Conservation (phyloP, 2,797 vertebrate species). For the Dicrostonyx torquatus region DNA sequence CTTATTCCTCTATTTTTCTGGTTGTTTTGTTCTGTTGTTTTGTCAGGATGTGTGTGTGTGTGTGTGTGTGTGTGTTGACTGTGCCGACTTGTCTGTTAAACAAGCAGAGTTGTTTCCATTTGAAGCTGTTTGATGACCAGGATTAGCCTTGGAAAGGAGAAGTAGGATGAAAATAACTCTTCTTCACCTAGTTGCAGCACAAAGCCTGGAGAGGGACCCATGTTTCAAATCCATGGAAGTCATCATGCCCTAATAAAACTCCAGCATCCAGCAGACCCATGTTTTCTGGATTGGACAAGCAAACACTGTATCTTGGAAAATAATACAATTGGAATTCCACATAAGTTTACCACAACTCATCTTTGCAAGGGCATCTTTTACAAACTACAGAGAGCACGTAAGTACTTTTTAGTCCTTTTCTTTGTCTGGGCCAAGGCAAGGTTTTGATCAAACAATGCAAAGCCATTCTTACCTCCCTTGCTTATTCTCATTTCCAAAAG, state of each 20-base stretch:
- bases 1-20: not conserved
- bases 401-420: not conserved
- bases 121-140: not conserved
- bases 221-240: not conserved
- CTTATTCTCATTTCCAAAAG: not conserved
- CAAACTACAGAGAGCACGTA: not conserved
- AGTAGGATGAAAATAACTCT: not conserved
- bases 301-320: not conserved
- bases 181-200: not conserved
- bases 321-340: not conserved
- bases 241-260: not conserved
- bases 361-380: not conserved
- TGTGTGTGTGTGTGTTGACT: not conserved
- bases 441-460: not conserved
- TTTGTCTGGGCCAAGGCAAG: not conserved
- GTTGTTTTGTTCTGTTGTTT: not conserved
- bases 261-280: not conserved
- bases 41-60: not conserved
- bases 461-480: not conserved
- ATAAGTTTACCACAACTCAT: not conserved
- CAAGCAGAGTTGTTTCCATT: not conserved
- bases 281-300: not conserved
- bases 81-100: not conserved
- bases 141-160: not conserved
- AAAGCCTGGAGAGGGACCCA: not conserved